Base-by-base conservation (phyloP, 1,140 invertebrate genomes). In the Drosophila persimilis region DNA sequence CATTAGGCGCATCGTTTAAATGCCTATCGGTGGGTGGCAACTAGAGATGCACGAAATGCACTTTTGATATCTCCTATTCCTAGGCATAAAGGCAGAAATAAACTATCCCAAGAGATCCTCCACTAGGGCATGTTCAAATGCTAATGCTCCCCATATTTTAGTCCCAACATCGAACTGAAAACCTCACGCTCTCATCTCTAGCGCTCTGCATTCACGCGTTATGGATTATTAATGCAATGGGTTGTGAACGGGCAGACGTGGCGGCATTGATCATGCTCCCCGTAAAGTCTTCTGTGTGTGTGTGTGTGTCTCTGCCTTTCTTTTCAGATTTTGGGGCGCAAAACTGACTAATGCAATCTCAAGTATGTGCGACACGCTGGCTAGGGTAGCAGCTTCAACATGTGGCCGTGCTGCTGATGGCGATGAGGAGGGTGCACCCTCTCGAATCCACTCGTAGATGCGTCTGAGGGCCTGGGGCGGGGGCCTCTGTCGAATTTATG, bases 161-260 rank as follows among this genome's bases (percentile, higher is more conserved):
- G 24, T 26, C 5, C 8, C 8, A 35, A 35, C 2, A 35, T 5
- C 35, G 0, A 13, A 13, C 11, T 4, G 35, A 39, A 39, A 5
- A 5, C 0, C 3, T 53, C 76, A 80, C 66, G 55, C 22, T 35
- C 6, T 6, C 79, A 83, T 81, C 78, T 43, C 79, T 74, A 70
- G 15, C 24, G 7, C 24, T 13, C 24, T 13, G n/a, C 31, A 29
- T 63, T 29, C 15, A 6, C 31, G 59, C 57, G 62, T 73, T 88
- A 88, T 88, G 78, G 78, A 86, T 79, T 88, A 88, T 88, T 88
- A 88, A 88, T 88, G 83, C 71, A 88, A 88, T 88, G 83, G 83
- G 83, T 88, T 88, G 84, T 70, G 58, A 77, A 65, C 71, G 72
- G 75, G 72, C 75, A 79, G 53, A 83, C 88, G 83, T 83, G 67